Base-by-base conservation (phyloP, 1,140 invertebrate genomes). In the Neotoxoptera formosana region DNA sequence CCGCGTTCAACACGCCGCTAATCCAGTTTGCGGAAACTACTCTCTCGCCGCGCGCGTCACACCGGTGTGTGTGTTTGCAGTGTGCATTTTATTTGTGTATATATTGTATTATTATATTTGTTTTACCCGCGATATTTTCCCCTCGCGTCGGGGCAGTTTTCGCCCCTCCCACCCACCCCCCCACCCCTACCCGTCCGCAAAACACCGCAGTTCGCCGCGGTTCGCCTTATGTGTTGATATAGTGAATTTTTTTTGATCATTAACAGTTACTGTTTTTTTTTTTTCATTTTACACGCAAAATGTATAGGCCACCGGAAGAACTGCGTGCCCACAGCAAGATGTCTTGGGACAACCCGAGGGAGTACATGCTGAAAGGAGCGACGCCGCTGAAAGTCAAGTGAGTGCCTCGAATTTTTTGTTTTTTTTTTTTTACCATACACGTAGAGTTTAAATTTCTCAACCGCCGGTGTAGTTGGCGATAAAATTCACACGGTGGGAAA, bases 11-110 rank as follows among this genome's bases (percentile, higher is more conserved):
- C 67, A 36, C n/a, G 81, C 90, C 90, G 81, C 81, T 92, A 92
- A 92, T 92, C 91, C 91, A 92, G 91, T 92, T 92, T 92, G 91
- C 91, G 91, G 91, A 92, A 92, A 92, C 91, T 92, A 84, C 91
- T 92, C 91, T 84, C 9, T 51, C n/a, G 81, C 47, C 91, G 81
- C 91, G 91, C 91, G 91, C 76, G 91, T 83, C 41, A 53, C 76
- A 36, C 34, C 76, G 76, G 20, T 83, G 60, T 23, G 60, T 23
- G 45, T 36, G 76, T 92, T 34, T 36, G 30, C 9, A 17, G 84
- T 30, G 84, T n/a, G 30, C 48, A 45, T 47, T 30, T 48, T 25
- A 17, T 45, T 41, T 41, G 41, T 41, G 41, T 41, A 41, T 41
- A 41, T 41, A 41, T 41, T 41, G 4, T 41, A 41, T 45, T n/a